Evolutionary conservation across 2,888 invertebrate genomes (phyloP).

Genomic region (Cephus nigrinus): DNA sequence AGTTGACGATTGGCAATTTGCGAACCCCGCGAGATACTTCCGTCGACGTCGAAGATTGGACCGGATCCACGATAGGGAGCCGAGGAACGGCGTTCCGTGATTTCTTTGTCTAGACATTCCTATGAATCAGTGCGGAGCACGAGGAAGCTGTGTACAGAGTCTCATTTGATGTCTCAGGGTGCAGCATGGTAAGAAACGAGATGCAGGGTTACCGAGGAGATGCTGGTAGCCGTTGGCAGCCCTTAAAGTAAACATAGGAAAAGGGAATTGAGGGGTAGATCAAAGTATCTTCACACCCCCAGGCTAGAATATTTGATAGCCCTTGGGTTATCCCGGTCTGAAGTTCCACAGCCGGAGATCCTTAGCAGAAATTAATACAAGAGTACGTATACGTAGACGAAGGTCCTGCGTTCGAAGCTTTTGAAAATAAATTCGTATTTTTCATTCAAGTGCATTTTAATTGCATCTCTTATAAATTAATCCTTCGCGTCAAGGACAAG

Average conservation of each 20-base stretch:
- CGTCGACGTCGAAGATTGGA: conserved; percentile 1
- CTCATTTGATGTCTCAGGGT: not conserved
- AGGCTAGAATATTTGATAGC: conserved; percentile 59
- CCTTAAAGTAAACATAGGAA: conserved; percentile 58
- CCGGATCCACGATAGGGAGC: not conserved
- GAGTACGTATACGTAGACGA: not conserved
- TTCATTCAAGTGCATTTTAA: not conserved
- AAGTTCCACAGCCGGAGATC: not conserved
- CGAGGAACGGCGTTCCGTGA: not conserved
- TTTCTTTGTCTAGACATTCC: not conserved
- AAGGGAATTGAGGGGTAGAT: conserved; percentile 47
- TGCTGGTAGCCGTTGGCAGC: conserved; percentile 53
- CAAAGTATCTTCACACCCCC: conserved; percentile 62
- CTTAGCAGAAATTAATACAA: not conserved
- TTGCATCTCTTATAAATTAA: not conserved
- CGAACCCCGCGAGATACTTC: conserved; percentile 43
- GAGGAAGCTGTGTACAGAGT: not conserved
- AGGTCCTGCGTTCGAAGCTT: not conserved
- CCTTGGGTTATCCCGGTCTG: conserved; percentile 25
- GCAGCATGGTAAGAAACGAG: not conserved
- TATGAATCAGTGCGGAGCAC: not conserved
- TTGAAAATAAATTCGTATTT: not conserved
- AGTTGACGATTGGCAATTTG: conserved; percentile 56
- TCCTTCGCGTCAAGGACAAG: not conserved
- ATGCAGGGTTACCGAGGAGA: conserved; percentile 28